Percentiles rank a stretch among this genome's conserved stretches.
Conservation (phyloP, 2,113 vertebrate species). For the Sisor rabdophorus region DNA sequence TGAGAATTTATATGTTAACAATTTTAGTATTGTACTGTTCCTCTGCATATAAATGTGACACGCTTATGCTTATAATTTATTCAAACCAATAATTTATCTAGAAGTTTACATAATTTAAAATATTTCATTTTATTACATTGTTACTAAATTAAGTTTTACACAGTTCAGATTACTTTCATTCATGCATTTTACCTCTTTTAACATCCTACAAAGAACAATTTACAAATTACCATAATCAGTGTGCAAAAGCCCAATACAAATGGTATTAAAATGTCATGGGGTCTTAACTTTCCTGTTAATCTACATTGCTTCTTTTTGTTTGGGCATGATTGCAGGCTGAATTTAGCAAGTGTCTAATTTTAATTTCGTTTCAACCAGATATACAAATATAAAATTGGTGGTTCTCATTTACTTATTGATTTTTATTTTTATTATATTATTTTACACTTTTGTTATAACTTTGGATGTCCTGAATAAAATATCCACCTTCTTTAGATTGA, state of each 20-base stretch:
- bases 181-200: neutral
- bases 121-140: neutral
- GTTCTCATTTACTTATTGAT: neutral
- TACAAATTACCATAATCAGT: neutral
- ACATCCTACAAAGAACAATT: neutral
- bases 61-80: neutral
- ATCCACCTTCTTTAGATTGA: neutral
- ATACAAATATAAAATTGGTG: neutral
- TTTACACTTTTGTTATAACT: neutral
- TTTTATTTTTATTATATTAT: neutral
- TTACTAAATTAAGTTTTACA: slow-evolving; percentile 3
- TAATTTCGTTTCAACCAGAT: neutral
- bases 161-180: neutral
- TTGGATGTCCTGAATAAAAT: neutral
- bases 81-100: neutral
- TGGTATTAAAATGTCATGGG: neutral
- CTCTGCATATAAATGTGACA: neutral
- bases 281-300: neutral
- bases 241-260: neutral
- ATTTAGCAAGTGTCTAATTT: neutral
- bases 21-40: slow-evolving; percentile 1
- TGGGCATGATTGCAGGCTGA: neutral
- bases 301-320: neutral
- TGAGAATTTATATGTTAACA: slow-evolving; percentile 7
- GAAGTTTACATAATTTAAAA: neutral